Evolutionary conservation across 2,888 invertebrate genomes (phyloP).

Genomic region (Tanaodytes sp.): DNA sequence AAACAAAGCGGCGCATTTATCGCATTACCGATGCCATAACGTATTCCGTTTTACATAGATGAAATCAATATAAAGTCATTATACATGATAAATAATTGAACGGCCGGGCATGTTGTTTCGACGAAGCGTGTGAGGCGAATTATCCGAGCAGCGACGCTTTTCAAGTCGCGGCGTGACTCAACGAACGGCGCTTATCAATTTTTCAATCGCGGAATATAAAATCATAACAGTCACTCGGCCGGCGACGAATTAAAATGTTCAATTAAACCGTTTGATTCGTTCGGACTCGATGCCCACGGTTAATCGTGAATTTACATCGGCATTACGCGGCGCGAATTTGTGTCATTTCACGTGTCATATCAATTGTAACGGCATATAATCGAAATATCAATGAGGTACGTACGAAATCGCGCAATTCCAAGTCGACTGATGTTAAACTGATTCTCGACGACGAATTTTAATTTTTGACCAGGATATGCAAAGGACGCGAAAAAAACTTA

Average conservation of each 20-base stretch:
- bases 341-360: conserved; percentile 31
- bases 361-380: no score
- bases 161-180: conserved; percentile 29
- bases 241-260: conserved; percentile 7
- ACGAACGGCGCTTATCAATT: conserved; percentile 37
- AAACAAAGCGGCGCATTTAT: conserved; percentile 42
- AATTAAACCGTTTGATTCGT: conserved; percentile 39
- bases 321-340: conserved; percentile 43
- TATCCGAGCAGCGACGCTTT: conserved; percentile 16
- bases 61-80: conserved; percentile 49
- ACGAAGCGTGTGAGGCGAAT: conserved; percentile 35
- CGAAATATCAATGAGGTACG: no score
- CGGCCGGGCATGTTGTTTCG: conserved; percentile 20
- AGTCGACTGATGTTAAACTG: no score
- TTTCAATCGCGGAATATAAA: conserved; percentile 40
- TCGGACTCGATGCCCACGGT: conserved; percentile 21
- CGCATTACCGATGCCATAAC: conserved; percentile 37
- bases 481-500: no score
- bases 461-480: no score
- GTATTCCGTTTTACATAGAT: conserved; percentile 44
- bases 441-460: no score
- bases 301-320: conserved; percentile 43
- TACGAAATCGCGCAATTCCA: no score
- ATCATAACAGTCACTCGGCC: conserved; percentile 33
- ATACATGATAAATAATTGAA: conserved; percentile 39